phyloP scores from a whole-genome alignment of 2,113 vertebrate species.

The Atherinomorus stipes region DNA sequence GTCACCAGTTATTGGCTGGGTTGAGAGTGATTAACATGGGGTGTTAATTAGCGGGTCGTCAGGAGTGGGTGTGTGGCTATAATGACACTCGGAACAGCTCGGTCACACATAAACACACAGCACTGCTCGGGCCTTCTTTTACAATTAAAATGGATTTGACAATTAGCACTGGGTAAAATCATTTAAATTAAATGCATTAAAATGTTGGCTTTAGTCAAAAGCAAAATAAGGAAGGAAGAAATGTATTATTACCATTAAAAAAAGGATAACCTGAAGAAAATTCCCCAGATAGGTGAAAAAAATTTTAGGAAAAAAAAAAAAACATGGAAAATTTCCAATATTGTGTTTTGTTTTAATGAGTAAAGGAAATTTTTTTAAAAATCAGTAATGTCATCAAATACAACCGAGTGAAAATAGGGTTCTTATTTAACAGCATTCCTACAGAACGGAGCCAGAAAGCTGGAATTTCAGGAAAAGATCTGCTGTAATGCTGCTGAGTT shows the following conservation, averaged over 20 bases:
- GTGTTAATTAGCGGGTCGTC: constrained; percentile 80
- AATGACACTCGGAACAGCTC: constrained; percentile 60
- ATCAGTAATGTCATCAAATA: neutral
- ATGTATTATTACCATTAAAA: constrained; percentile 25
- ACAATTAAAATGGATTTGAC: constrained; percentile 59
- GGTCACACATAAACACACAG: constrained; percentile 59
- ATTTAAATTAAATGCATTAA: constrained; percentile 26
- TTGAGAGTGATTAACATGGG: constrained; percentile 81
- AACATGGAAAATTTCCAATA: neutral
- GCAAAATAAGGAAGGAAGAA: constrained; percentile 14
- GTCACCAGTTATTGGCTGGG: constrained; percentile 77
- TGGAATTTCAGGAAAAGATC: constrained; percentile 39
- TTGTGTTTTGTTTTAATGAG: neutral
- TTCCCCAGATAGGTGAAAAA: neutral
- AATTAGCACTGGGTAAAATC: constrained; percentile 47
- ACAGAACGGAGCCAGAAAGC: constrained; percentile 14
- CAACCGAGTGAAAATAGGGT: constrained; percentile 4
- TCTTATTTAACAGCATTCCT: constrained; percentile 15
- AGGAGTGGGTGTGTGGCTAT: constrained; percentile 66
- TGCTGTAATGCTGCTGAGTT: constrained; percentile 55
- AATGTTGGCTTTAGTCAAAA: constrained; percentile 41
- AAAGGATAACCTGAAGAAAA: constrained; percentile 1
- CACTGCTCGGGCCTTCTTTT: constrained; percentile 35
- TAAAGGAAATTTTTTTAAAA: neutral
- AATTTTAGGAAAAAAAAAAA: neutral